These are phyloP conservation scores for Sylvietta virens DNA, from an alignment of 2,113 vertebrate genomes.

Conservation along the genomic window DNA sequence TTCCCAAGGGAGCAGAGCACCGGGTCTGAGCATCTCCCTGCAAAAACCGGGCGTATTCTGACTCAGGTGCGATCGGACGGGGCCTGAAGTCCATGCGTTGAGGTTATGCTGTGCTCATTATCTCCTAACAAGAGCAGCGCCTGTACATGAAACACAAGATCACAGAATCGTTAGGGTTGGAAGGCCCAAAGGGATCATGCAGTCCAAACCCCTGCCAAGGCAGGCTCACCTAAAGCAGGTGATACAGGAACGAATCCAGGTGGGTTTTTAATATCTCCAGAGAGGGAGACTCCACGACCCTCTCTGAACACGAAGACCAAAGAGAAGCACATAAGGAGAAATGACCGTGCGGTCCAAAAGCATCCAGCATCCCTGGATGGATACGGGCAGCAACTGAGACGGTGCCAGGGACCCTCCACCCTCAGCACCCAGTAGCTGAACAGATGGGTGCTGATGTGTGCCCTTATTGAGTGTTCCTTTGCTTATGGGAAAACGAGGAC, in stretches of 20 bases:
- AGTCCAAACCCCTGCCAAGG: not conserved
- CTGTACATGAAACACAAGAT: not conserved
- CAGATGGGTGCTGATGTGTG: not conserved
- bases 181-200: not conserved
- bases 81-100: rapidly evolving
- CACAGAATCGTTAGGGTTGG: not conserved
- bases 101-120: not conserved
- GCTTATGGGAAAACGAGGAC: not conserved
- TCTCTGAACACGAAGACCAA: not conserved
- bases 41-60: rapidly evolving
- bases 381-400: rapidly evolving
- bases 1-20: not conserved
- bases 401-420: not conserved
- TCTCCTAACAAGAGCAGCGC: not conserved
- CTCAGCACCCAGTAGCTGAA: rapidly evolving
- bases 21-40: not conserved
- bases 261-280: not conserved
- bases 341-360: not conserved
- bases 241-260: no score
- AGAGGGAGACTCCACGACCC: not conserved
- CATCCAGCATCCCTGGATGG: not conserved
- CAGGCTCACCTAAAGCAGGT: not conserved
- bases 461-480: rapidly evolving
- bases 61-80: rapidly evolving
- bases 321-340: not conserved